Conservation (phyloP, 1,140 invertebrate species). For the Solen grandis region DNA sequence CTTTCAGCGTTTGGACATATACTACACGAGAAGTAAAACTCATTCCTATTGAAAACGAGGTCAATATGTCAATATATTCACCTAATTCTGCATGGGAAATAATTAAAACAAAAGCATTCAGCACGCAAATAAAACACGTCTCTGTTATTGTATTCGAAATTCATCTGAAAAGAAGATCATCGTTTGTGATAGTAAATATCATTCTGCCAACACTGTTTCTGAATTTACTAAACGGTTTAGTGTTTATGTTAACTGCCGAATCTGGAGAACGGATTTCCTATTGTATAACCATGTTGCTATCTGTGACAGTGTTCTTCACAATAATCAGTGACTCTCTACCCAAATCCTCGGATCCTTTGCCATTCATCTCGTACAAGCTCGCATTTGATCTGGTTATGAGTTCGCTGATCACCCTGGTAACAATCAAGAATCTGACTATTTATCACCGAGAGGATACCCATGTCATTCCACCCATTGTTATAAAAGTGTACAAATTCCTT, state of each 20-base stretch:
- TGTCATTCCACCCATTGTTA: too few species aligned
- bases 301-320: conserved; percentile 84
- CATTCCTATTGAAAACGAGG: not conserved
- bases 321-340: conserved; percentile 84
- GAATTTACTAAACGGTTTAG: conserved; percentile 82
- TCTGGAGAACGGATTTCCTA: conserved; percentile 83
- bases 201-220: conserved; percentile 84
- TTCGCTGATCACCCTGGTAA: not conserved
- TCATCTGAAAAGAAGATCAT: conserved; percentile 6
- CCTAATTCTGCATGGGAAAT: conserved; percentile 6
- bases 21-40: not conserved
- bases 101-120: not conserved
- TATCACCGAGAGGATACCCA: too few species aligned
- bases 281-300: conserved; percentile 83
- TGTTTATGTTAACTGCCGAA: conserved; percentile 83
- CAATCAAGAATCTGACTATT: not conserved
- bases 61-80: not conserved
- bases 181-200: conserved; percentile 83
- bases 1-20: not conserved
- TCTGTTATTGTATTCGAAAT: not conserved
- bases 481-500: too few species aligned
- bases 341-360: conserved; percentile 81
- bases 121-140: not conserved
- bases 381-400: not conserved
- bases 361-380: conserved; percentile 52